Conservation (phyloP, 2,113 vertebrate species). For the Corydoras maculifer region DNA sequence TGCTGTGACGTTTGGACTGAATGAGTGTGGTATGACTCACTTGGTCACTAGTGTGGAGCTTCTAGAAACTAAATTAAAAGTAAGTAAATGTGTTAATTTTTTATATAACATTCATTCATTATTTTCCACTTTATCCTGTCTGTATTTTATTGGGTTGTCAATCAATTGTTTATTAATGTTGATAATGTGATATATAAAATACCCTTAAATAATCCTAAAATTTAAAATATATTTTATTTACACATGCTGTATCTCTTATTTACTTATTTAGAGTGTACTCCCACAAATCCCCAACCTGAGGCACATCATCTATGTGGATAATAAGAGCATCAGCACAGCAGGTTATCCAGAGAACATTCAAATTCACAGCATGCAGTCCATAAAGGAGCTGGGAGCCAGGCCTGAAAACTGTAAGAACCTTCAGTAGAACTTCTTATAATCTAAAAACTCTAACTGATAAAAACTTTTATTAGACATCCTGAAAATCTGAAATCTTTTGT, state of each 20-base stretch:
- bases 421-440: no score
- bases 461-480: no score
- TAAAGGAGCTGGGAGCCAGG: conserved; percentile 80
- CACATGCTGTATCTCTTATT: neutral
- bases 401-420: conserved; percentile 81
- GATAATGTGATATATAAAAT: neutral
- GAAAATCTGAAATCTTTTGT: no score
- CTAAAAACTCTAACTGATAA: no score
- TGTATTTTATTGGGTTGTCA: no score
- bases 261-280: conserved; percentile 67
- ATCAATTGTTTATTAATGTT: no score
- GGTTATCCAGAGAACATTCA: conserved; percentile 78
- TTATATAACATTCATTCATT: no score
- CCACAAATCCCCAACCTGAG: conserved; percentile 73
- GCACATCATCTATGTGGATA: conserved; percentile 90
- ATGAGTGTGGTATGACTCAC: conserved; percentile 84
- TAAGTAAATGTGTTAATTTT: conserved; percentile 45
- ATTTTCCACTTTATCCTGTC: no score
- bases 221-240: conserved; percentile 12
- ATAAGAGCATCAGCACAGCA: conserved; percentile 71
- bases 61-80: conserved; percentile 88
- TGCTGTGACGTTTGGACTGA: conserved; percentile 84
- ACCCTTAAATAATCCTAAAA: neutral
- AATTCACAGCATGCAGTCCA: conserved; percentile 81
- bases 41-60: conserved; percentile 87